These are phyloP conservation scores for Cryptophagus acutangulus DNA, from an alignment of 2,888 invertebrate species.

Conservation along the genomic window DNA sequence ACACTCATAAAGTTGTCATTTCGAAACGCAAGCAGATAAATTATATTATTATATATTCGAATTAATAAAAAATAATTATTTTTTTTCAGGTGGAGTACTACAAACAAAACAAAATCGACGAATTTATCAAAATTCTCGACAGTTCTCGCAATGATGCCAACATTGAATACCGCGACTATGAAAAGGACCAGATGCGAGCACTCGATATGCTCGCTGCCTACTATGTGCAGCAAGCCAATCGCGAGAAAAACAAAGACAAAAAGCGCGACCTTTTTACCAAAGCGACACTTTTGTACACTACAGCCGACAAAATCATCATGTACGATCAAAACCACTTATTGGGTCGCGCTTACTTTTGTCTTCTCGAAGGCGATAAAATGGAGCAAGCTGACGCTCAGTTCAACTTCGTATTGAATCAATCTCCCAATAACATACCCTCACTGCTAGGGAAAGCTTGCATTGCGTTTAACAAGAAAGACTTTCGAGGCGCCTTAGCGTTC, in stretches of 20 bases:
- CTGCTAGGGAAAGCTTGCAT: slow-evolving; percentile 98
- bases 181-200: slow-evolving; percentile 96
- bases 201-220: slow-evolving; percentile 97
- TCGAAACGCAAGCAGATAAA: too few species aligned
- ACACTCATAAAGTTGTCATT: too few species aligned
- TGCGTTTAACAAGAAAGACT: slow-evolving; percentile 96
- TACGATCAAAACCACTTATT: slow-evolving; percentile 99
- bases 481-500: slow-evolving; percentile 89
- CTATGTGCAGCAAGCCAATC: slow-evolving; percentile 94
- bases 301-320: slow-evolving; percentile 99
- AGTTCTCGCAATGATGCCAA: slow-evolving; percentile 81
- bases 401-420: slow-evolving; percentile 95
- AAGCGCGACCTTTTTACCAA: slow-evolving; percentile 92
- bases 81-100: slow-evolving; percentile 86
- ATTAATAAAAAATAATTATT: too few species aligned
- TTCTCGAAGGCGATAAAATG: slow-evolving; percentile 98
- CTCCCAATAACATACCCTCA: slow-evolving; percentile 94
- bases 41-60: too few species aligned
- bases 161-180: slow-evolving; percentile 82
- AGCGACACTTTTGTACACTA: slow-evolving; percentile 95
- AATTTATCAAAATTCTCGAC: slow-evolving; percentile 93
- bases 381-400: slow-evolving; percentile 99
- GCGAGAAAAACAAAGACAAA: slow-evolving; percentile 91
- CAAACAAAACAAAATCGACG: slow-evolving; percentile 85
- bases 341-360: slow-evolving; percentile 95